phyloP scores from a whole-genome alignment of 37 sponge, comb jelly and placozoan genomes.

The Agelas oroides region DNA sequence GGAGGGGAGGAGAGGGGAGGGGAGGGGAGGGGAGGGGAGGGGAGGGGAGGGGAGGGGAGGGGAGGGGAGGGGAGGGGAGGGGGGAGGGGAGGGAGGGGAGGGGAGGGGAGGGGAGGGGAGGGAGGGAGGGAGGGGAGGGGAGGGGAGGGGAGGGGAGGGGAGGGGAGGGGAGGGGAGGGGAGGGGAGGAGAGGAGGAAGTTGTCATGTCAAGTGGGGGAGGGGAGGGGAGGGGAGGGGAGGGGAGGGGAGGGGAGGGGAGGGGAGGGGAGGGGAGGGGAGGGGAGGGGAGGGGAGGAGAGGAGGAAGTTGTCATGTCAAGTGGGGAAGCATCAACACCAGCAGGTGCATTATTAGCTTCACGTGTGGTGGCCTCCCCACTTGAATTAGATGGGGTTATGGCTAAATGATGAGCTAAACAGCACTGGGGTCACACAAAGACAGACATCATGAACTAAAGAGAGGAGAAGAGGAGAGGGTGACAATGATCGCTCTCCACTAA shows the following conservation, averaged over 20 bases:
- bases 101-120: neutral
- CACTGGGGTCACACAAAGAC: too few relatives aligned
- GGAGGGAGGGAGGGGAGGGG: conserved; percentile 22
- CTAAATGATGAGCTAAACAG: too few relatives aligned
- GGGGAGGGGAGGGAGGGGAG: neutral
- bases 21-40: conserved; percentile 11
- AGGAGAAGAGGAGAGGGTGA: too few relatives aligned
- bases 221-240: conserved; percentile 13
- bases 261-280: neutral
- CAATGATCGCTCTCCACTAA: too few relatives aligned
- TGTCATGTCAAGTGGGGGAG: too few relatives aligned
- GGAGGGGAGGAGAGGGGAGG: conserved; percentile 15
- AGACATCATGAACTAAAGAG: too few relatives aligned
- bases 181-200: neutral
- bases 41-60: neutral
- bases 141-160: neutral
- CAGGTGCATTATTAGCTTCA: too few relatives aligned
- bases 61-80: neutral
- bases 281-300: neutral
- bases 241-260: neutral
- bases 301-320: too few relatives aligned
- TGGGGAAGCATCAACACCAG: too few relatives aligned
- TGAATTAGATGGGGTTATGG: too few relatives aligned
- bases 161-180: neutral
- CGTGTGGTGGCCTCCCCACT: too few relatives aligned